Base-by-base conservation (phyloP, 2,888 invertebrate genomes). In the Drosophila melanosoma region DNA sequence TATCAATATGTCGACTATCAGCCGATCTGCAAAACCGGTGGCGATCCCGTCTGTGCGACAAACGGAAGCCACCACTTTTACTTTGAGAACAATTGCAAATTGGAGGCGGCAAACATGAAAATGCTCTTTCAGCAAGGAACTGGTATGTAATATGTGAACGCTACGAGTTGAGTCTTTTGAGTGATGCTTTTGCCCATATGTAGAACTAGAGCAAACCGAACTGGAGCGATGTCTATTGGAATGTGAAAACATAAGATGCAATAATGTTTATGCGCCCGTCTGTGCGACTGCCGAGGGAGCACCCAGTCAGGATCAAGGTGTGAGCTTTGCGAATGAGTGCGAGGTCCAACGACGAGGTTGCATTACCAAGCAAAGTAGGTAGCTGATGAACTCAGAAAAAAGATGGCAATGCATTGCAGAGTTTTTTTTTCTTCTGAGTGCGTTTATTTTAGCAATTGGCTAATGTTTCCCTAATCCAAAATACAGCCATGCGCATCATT, bases 1-100 rank as follows among this genome's bases (percentile, higher is more conserved):
- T 87, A 77, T 58, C 69, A 88, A 32, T 85, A 75, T 52, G 88
- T 85, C 57, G 84, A 88, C 78, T 81, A 88, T 40, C 83, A 74
- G 57, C 81, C 76, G 1, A 76, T 64, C 1, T 85, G 84, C 15
- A 56, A 35, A 1, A 3, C 59, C 1, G 84, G 88, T 0, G 84
- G 84, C 1, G 42, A 76, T 1, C 78, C 87, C 0, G 87, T 85
- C 10, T 85, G 84, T 40, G 84, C 84, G 49, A 85, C 84, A 23
- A 77, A 88, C 48, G 84, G 84, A 11, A 51, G 53, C 0, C 66
- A 63, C 6, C 65, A 57, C 35, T 88, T 81, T 48, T 61, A 74
- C 52, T 85, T 88, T 33, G 88, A 85, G 20, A 85, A 85, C 53
- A 54, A 62, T 7, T 85, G 84, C 71, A 78, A 70, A n/a, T 33